These are phyloP conservation scores for Muscicapa striata DNA, from an alignment of 2,797 vertebrate species.

Conservation along the genomic window DNA sequence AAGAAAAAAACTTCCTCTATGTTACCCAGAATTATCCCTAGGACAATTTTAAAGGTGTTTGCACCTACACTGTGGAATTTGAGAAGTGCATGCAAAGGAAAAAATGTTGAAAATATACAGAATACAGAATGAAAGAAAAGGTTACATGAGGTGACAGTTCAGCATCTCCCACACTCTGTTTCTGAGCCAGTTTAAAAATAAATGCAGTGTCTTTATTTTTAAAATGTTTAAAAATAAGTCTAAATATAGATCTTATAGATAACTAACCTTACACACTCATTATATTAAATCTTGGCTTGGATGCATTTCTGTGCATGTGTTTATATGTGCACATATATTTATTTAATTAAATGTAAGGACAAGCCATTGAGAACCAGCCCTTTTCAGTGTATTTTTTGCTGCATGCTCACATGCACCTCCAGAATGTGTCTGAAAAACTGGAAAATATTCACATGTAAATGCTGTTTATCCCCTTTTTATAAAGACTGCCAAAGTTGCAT, in stretches of 20 bases:
- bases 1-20: not conserved
- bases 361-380: not conserved
- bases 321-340: not conserved
- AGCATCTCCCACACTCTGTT: not conserved
- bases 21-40: not conserved
- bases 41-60: not conserved
- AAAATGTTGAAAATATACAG: not conserved
- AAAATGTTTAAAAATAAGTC: not conserved
- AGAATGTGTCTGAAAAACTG: not conserved
- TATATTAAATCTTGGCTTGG: not conserved
- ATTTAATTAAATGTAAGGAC: not conserved
- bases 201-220: slow-evolving; percentile 5
- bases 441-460: not conserved
- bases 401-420: not conserved
- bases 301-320: not conserved
- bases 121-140: not conserved
- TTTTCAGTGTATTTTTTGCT: not conserved
- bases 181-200: slow-evolving; percentile 37
- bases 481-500: not conserved
- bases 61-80: not conserved
- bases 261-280: not conserved
- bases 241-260: not conserved
- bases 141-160: slow-evolving; percentile 8
- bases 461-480: not conserved
- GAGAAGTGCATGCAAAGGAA: not conserved